Evolutionary conservation across 1,140 invertebrate genomes (phyloP), one percentile per base, ranked within the genome.

Genomic region (Drosophila miranda): DNA sequence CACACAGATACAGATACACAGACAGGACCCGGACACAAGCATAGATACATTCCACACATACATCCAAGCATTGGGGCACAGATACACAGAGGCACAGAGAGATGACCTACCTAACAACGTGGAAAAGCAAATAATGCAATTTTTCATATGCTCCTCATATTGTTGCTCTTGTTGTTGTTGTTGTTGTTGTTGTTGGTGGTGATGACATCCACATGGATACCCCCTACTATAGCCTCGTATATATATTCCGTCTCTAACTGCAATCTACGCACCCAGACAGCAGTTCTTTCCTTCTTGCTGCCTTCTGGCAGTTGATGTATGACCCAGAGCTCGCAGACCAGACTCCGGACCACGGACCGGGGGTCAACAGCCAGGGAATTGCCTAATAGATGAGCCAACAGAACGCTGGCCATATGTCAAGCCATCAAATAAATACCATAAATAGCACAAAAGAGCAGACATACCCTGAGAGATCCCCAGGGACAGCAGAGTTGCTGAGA

Each of bases 121-220:
- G 71, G 72, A 73, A 66, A 77, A 81, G 64, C 82, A 87, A 86
- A 86, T 86, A 86, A 78, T 84, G 74, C 78, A 87, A 76, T 78
- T 81, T 86, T 86, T 86, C 75, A 34, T 64, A 13, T 19, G 23
- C 55, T 34, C 55, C 38, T 11, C 21, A 19, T 38, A 19, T 19
- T 19, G 19, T 19, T 19, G 1, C 14, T 62, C 28, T 26, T 38
- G 16, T 8, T n/a, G 14, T 48, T 23, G 23, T 19, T 54, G 19
- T 23, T 34, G 21, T 9, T 8, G 16, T 9, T 53, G 54, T 9
- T 56, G 49, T 26, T 81, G 82, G 16, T n/a, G 54, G 43, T 56
- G 58, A 41, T 78, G 82, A 81, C 81, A 86, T 75, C 77, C 71
- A 78, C 48, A 44, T 42, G 50, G 19, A 69, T 21, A 28, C 23